Conservation (phyloP, 35 echinoderm and acorn worm species). For the Ptychodera flava region DNA sequence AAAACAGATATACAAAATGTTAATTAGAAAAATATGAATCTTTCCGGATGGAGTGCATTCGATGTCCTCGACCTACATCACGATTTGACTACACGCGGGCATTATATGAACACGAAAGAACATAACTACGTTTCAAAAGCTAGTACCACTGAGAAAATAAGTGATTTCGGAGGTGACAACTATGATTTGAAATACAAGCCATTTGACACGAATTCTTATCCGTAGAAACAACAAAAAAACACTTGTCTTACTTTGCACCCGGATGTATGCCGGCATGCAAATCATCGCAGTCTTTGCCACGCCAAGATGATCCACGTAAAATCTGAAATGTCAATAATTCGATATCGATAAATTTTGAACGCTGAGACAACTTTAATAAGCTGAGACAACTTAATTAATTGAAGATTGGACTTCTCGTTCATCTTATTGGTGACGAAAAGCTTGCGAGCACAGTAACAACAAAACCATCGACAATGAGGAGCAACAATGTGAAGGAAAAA, state of each 20-base stretch:
- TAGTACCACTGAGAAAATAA: not conserved
- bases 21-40: not conserved
- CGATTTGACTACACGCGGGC: not conserved
- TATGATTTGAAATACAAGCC: no score
- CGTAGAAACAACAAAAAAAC: no score
- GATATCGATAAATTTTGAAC: no score
- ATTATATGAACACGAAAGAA: no score
- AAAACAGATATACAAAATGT: constrained; percentile 6
- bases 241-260: constrained; percentile 32
- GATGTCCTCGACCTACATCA: no score
- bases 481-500: not conserved
- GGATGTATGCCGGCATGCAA: constrained; percentile 24
- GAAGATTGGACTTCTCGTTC: not conserved
- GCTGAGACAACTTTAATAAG: not conserved
- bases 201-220: no score
- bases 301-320: constrained; percentile 50
- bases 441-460: not conserved
- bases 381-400: not conserved
- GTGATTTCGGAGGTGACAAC: no score
- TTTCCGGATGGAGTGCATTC: not conserved
- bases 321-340: no score
- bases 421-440: not conserved
- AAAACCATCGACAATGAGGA: not conserved
- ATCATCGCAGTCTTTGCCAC: constrained; percentile 69
- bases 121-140: no score